Percentiles rank a stretch among this genome's conserved stretches.
Conservation (phyloP, 2,888 invertebrate genomes). For the Notodonta ziczac region DNA sequence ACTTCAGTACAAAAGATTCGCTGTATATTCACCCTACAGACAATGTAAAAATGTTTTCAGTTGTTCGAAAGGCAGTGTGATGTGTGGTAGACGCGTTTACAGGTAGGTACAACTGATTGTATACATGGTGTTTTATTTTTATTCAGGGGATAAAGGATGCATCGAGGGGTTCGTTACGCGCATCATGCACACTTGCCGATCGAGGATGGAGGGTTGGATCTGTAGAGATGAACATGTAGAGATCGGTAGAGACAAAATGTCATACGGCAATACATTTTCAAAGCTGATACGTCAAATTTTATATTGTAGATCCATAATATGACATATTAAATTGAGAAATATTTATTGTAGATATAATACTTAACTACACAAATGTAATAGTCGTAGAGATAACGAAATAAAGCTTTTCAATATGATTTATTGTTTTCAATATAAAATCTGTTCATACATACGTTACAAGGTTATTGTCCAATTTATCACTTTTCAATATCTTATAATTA, state of each 20-base stretch:
- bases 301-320: no score
- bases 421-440: no score
- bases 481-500: no score
- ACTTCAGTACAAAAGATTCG: not conserved
- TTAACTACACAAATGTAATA: no score
- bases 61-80: constrained; percentile 19
- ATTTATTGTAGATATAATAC: no score
- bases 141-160: constrained; percentile 62
- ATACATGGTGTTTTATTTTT: constrained; percentile 54
- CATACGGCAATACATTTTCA: no score
- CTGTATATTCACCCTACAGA: not conserved
- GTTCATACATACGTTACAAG: no score
- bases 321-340: no score
- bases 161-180: constrained; percentile 68
- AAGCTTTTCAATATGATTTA: no score
- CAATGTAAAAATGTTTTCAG: not conserved
- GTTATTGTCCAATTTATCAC: no score
- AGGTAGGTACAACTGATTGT: constrained; percentile 41
- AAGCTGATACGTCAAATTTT: no score
- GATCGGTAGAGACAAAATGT: not conserved
- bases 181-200: constrained; percentile 48
- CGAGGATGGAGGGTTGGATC: not conserved
- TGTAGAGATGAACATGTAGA: not conserved
- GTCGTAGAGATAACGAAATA: no score
- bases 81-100: constrained; percentile 26